Conservation (phyloP, 1,140 invertebrate species). For the Phenacoccus solenopsis region DNA sequence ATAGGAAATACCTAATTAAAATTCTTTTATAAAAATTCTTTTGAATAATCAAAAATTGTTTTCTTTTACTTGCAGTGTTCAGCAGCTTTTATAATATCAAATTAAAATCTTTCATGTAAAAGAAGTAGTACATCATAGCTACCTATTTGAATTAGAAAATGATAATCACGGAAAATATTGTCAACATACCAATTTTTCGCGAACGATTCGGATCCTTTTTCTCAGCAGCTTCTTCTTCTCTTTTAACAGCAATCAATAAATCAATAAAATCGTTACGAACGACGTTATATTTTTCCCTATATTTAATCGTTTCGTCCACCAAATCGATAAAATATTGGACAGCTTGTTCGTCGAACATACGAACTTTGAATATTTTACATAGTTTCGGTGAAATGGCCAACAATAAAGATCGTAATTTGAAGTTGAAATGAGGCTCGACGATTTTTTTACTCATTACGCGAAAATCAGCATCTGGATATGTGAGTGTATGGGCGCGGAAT, state of each 20-base stretch:
- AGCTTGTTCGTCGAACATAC: slow-evolving; percentile 19
- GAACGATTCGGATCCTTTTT: not conserved
- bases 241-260: slow-evolving; percentile 22
- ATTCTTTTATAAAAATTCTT: no score
- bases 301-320: slow-evolving; percentile 27
- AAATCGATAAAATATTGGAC: slow-evolving; percentile 27
- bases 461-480: not conserved
- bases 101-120: no score
- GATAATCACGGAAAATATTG: no score
- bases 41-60: no score
- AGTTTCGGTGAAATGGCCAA: not conserved
- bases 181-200: not conserved
- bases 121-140: no score
- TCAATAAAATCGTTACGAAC: slow-evolving; percentile 33
- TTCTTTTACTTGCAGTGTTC: no score
- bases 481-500: not conserved
- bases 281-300: slow-evolving; percentile 27
- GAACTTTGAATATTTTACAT: not conserved
- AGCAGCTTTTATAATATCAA: no score
- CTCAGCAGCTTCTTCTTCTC: not conserved
- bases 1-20: no score
- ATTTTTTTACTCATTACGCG: slow-evolving; percentile 1
- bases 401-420: not conserved
- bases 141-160: no score
- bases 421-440: slow-evolving; percentile 7